phyloP scores from a whole-genome alignment of 2,888 invertebrate genomes.

The Vannuccia rotundouncinata region DNA sequence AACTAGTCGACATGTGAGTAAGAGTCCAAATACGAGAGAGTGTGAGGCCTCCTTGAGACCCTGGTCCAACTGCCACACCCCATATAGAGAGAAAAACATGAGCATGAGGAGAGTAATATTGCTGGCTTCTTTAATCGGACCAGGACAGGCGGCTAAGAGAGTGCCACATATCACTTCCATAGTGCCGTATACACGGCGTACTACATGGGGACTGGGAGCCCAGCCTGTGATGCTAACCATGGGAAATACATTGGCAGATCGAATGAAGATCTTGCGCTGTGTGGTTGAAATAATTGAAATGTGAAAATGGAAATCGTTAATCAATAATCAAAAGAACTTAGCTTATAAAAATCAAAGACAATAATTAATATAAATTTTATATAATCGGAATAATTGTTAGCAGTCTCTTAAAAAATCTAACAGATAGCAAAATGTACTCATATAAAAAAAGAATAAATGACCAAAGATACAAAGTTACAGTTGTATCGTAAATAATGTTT shows the following conservation, averaged over 20 bases:
- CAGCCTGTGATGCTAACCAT: constrained; percentile 50
- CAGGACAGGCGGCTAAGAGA: constrained; percentile 58
- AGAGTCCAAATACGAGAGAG: constrained; percentile 54
- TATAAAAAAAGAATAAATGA: too few species aligned
- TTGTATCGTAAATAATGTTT: too few species aligned
- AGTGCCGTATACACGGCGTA: constrained; percentile 52
- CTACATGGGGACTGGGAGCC: constrained; percentile 53
- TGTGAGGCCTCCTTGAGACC: constrained; percentile 55
- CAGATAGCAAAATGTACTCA: too few species aligned
- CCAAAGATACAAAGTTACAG: too few species aligned
- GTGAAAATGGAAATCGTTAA: constrained; percentile 58
- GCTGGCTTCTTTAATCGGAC: constrained; percentile 79
- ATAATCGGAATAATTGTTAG: too few species aligned
- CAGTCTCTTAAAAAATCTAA: too few species aligned
- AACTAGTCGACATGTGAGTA: constrained; percentile 54
- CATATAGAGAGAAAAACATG: constrained; percentile 82
- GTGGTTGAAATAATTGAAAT: constrained; percentile 48
- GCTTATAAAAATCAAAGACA: too few species aligned
- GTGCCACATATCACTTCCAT: constrained; percentile 53
- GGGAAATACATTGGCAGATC: constrained; percentile 55
- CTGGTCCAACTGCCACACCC: constrained; percentile 58
- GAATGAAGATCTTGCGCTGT: constrained; percentile 51
- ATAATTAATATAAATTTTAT: too few species aligned
- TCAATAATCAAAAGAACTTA: too few species aligned
- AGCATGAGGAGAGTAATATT: constrained; percentile 74